phyloP scores from a whole-genome alignment of 2,797 vertebrate genomes.

The Carcharodon carcharias region DNA sequence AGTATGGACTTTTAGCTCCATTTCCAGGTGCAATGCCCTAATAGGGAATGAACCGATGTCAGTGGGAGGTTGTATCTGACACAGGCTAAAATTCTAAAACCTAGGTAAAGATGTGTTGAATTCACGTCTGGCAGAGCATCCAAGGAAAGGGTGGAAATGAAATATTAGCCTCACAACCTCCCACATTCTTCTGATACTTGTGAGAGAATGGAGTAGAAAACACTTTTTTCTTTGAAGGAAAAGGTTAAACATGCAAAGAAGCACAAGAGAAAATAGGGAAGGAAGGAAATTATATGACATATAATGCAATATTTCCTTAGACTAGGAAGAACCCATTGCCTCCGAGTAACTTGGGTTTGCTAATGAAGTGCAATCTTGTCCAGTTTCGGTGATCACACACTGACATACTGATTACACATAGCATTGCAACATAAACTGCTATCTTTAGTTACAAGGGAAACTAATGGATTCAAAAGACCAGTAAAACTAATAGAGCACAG shows the following conservation, averaged over 20 bases:
- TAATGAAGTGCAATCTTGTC: background rate
- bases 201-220: background rate
- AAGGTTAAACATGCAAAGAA: background rate
- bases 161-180: background rate
- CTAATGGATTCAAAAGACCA: background rate
- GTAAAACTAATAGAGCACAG: background rate
- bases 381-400: background rate
- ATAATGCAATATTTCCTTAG: background rate
- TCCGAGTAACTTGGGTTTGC: background rate
- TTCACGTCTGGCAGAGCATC: background rate
- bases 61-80: too few species aligned
- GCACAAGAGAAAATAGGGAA: background rate
- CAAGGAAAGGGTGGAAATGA: too few species aligned
- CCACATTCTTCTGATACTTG: background rate
- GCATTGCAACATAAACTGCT: background rate
- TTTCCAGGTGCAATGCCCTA: background rate
- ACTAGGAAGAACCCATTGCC: background rate
- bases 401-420: background rate
- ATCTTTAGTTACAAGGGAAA: background rate
- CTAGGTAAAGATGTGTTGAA: background rate
- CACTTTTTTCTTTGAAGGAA: background rate
- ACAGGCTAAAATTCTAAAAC: background rate
- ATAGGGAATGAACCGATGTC: background rate
- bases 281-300: conserved; percentile 13
- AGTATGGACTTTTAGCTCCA: background rate